Conservation (phyloP, 2,113 vertebrate genomes). For the Hypomesus transpacificus region DNA sequence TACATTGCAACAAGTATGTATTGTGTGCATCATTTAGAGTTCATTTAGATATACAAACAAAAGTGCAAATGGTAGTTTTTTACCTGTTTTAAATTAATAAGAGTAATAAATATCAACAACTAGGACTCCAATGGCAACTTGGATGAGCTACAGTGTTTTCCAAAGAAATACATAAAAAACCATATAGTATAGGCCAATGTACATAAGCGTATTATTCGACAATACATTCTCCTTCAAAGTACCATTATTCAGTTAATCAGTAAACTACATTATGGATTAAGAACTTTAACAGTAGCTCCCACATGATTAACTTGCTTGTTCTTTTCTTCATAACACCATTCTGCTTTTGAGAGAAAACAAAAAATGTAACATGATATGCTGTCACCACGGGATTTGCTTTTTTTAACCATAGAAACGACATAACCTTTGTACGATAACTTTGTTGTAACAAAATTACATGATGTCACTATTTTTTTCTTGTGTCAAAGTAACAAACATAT, state of each 20-base stretch:
- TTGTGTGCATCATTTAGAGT: slow-evolving; percentile 19
- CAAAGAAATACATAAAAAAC: slow-evolving; percentile 13
- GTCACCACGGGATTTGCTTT: background rate
- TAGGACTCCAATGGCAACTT: slow-evolving; percentile 11
- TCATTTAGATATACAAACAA: slow-evolving; percentile 39
- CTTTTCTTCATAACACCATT: background rate
- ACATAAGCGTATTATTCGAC: slow-evolving; percentile 1
- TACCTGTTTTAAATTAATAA: slow-evolving; percentile 13
- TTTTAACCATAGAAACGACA: too few species aligned
- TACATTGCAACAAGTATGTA: slow-evolving; percentile 18
- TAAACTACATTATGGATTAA: background rate
- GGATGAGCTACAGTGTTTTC: slow-evolving; percentile 1
- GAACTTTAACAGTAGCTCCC: background rate
- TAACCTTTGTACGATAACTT: too few species aligned
- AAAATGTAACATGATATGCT: background rate
- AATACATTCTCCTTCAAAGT: slow-evolving; percentile 40
- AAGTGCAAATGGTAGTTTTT: slow-evolving; percentile 41
- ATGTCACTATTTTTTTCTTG: background rate
- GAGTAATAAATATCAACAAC: background rate
- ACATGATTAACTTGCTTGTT: background rate
- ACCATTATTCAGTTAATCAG: background rate
- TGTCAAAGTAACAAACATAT: background rate
- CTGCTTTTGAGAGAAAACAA: background rate
- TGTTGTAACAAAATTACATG: background rate
- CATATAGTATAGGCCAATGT: background rate